A percentile compares a stretch with the other conserved stretches of the same genome.
Evolutionary conservation across 2,113 vertebrate genomes (phyloP).

Genomic region (Saccopteryx bilineata): DNA sequence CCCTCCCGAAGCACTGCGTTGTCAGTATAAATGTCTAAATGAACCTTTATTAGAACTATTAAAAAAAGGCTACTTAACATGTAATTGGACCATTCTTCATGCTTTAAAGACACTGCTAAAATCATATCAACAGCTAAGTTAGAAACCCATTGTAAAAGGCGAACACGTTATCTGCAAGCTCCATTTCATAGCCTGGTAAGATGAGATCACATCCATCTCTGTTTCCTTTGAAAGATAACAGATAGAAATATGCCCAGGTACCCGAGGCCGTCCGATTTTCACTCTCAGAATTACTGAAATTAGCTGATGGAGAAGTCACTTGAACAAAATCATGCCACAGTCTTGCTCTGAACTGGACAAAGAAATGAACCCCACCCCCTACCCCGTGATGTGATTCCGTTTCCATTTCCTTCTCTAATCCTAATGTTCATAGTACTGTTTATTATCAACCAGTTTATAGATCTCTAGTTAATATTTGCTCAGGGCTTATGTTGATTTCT

Average conservation of each 20-base stretch:
- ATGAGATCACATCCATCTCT: constrained; percentile 49
- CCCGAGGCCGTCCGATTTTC: neutral
- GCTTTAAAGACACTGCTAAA: constrained; percentile 80
- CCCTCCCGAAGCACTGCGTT: constrained; percentile 59
- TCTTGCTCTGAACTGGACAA: constrained; percentile 50
- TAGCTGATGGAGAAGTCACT: constrained; percentile 54
- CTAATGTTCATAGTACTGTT: constrained; percentile 88
- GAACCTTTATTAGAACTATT: constrained; percentile 71
- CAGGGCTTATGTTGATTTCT: constrained; percentile 90
- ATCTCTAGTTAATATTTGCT: constrained; percentile 91
- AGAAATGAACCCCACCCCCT: constrained; percentile 67
- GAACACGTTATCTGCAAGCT: constrained; percentile 57
- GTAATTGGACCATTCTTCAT: constrained; percentile 72
- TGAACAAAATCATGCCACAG: neutral
- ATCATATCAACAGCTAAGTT: constrained; percentile 59
- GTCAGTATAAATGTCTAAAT: constrained; percentile 69
- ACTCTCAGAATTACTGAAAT: constrained; percentile 21
- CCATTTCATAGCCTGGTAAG: constrained; percentile 73
- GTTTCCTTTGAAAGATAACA: constrained; percentile 52
- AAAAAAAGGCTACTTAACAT: constrained; percentile 73
- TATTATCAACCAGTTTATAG: constrained; percentile 91
- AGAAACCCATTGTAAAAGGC: constrained; percentile 56
- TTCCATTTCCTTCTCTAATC: constrained; percentile 87
- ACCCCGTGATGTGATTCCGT: constrained; percentile 53
- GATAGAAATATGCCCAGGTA: neutral